Conservation (phyloP, 2,113 vertebrate genomes). For the Morphnarchus princeps region DNA sequence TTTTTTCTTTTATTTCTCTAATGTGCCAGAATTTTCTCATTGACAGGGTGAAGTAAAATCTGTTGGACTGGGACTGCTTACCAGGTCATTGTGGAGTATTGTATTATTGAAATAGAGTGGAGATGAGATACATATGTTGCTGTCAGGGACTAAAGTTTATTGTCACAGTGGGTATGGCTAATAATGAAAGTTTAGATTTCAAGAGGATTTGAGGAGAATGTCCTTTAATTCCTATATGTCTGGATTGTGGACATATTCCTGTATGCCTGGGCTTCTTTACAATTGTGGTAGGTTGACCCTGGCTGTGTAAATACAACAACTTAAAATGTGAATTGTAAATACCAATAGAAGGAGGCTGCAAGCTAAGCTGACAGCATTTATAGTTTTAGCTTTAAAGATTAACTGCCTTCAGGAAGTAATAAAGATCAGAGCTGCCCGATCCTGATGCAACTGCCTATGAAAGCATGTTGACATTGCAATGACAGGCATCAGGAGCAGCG, state of each 20-base stretch:
- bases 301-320: background rate
- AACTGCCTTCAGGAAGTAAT: background rate
- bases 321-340: conserved; percentile 7
- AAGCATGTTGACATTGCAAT: background rate
- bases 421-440: background rate
- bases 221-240: background rate
- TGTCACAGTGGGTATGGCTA: background rate
- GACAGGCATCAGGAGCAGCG: background rate
- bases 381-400: background rate
- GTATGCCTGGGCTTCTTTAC: background rate
- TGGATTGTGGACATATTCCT: background rate
- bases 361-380: background rate
- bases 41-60: background rate
- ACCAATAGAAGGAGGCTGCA: background rate
- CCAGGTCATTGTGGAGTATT: background rate
- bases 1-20: background rate
- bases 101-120: background rate
- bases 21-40: background rate
- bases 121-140: background rate
- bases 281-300: too few relatives aligned
- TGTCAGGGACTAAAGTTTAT: background rate
- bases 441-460: background rate
- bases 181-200: background rate
- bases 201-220: background rate
- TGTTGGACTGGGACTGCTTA: background rate